phyloP scores from a whole-genome alignment of 2,113 vertebrate genomes.

The Anguilla rostrata region DNA sequence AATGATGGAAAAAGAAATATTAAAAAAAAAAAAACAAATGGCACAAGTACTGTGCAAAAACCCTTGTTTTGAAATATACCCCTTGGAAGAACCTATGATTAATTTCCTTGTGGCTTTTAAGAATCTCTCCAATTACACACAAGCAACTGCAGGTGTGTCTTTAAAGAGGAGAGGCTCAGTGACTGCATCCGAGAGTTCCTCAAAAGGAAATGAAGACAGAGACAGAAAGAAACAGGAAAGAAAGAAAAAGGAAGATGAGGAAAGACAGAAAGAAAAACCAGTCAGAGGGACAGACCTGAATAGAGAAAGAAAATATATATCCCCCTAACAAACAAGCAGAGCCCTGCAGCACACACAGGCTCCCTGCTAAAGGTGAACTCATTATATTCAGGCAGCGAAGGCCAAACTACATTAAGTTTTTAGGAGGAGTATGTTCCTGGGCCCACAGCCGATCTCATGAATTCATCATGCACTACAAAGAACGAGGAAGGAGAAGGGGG shows the following conservation, averaged over 20 bases:
- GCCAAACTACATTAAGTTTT: constrained; percentile 37
- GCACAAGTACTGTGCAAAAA: not conserved
- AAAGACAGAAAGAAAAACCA: not conserved
- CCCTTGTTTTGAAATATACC: not conserved
- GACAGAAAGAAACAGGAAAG: not conserved
- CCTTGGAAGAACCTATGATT: not conserved
- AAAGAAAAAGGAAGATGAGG: not conserved
- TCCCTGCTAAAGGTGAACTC: not conserved
- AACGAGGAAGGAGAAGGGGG: not conserved
- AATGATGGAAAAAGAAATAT: not conserved
- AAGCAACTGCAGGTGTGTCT: not conserved
- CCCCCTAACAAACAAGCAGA: not conserved
- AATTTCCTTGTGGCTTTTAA: not conserved
- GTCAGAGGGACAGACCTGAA: too few relatives aligned
- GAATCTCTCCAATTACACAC: not conserved
- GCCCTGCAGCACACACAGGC: not conserved
- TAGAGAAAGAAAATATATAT: not conserved
- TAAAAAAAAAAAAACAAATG: not conserved
- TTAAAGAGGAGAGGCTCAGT: not conserved
- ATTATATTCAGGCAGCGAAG: constrained; percentile 12
- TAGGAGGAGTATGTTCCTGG: not conserved
- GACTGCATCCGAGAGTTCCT: not conserved
- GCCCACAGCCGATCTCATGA: constrained; percentile 17
- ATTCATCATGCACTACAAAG: constrained; percentile 25
- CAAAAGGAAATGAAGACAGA: not conserved